Evolutionary conservation across 1,140 invertebrate genomes (phyloP).

Genomic region (Sycophila sp.): DNA sequence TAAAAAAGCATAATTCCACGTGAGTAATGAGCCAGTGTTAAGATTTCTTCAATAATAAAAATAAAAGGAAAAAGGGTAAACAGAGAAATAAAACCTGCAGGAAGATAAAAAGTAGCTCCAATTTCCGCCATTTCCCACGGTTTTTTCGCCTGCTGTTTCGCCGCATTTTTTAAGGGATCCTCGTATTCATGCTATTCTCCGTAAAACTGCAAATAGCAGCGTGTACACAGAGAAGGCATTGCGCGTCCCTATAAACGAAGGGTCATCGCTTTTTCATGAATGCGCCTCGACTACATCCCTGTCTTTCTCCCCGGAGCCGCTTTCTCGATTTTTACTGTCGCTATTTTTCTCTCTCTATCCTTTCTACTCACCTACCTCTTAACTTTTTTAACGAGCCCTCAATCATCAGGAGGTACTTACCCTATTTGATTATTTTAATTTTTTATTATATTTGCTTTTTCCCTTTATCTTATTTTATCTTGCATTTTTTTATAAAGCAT

Average conservation of each 20-base stretch:
- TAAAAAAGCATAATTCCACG: no score
- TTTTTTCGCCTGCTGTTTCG: no score
- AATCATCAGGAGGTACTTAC: no score
- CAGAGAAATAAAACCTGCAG: no score
- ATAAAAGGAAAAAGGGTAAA: background rate
- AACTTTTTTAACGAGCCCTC: slow-evolving; percentile 23
- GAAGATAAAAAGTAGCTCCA: no score
- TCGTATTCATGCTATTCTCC: background rate
- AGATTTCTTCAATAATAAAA: background rate
- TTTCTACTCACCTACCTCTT: background rate
- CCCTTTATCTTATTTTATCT: background rate
- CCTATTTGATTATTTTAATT: no score
- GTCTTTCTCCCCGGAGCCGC: no score
- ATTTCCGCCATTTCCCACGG: background rate
- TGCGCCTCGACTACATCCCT: no score
- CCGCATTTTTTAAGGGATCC: background rate
- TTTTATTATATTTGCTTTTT: background rate
- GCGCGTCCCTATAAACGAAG: background rate
- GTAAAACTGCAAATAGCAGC: background rate
- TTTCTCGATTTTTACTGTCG: no score
- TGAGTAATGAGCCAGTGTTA: no score
- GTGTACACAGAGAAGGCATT: background rate
- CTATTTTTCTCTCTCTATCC: background rate
- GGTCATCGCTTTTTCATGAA: background rate
- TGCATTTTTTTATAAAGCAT: background rate